phyloP scores from a whole-genome alignment of 2,888 invertebrate genomes.

The Alcis repandata region DNA sequence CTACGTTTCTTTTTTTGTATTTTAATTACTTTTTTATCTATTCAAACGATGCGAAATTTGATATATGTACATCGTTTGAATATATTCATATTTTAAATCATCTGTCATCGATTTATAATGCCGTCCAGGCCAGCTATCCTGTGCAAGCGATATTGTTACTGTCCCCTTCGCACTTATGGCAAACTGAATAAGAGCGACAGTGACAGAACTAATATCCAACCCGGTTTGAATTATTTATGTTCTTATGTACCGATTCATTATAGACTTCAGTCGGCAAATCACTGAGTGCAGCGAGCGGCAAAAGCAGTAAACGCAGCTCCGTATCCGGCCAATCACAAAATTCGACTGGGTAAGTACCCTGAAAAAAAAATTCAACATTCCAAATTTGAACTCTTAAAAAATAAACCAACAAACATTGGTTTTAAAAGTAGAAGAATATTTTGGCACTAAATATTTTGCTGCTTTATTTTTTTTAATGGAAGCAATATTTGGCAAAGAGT shows the following conservation, averaged over 20 bases:
- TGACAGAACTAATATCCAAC: too few relatives aligned
- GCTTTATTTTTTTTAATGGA: constrained; percentile 79
- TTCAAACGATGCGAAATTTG: too few relatives aligned
- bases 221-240: too few relatives aligned
- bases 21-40: too few relatives aligned
- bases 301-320: constrained; percentile 81
- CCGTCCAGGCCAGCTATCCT: too few relatives aligned
- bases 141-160: too few relatives aligned
- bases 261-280: constrained; percentile 84
- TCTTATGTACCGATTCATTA: constrained; percentile 30
- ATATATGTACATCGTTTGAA: too few relatives aligned
- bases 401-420: constrained; percentile 49
- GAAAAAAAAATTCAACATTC: constrained; percentile 28
- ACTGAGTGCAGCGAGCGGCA: constrained; percentile 77
- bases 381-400: constrained; percentile 35
- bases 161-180: too few relatives aligned
- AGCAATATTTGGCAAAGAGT: constrained; percentile 55
- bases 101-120: too few relatives aligned
- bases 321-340: constrained; percentile 81
- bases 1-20: too few relatives aligned
- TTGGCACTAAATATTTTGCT: constrained; percentile 79
- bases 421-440: constrained; percentile 53
- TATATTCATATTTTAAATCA: too few relatives aligned
- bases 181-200: too few relatives aligned
- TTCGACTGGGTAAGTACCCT: constrained; percentile 75